Evolutionary conservation across 64 coral and sea anemone genomes (phyloP), one percentile per base, ranked within the genome.

Genomic region (Platygyra sinensis): DNA sequence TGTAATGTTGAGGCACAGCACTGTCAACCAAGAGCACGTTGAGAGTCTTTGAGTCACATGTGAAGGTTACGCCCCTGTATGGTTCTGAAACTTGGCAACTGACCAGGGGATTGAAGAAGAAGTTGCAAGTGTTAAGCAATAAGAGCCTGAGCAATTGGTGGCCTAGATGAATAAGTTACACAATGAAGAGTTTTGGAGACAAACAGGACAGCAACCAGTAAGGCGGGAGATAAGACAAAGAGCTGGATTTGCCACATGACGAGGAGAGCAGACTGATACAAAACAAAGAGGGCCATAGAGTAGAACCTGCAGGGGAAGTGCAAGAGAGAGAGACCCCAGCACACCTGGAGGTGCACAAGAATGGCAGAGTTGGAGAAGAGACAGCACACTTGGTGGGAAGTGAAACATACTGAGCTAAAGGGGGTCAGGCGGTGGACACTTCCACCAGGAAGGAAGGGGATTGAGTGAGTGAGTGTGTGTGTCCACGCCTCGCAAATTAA

Each of bases 151-250:
- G 57, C 6, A 52, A 89, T 60, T 74, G 52, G 57, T 93, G 85
- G 78, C 9, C 52, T 28, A 27, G 79, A 54, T 81, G 30, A 27
- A 60, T 80, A 19, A 31, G 29, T n/a, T n/a, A n/a, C n/a, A n/a
- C 17, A 78, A 87, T 11, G 18, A 93, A n/a, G 84, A 91, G 46
- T 19, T 91, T n/a, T 92, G 90, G 72, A 61, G 76, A 36, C 71
- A 72, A 71, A 16, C 72, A 86, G 77, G 82, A 16, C 60, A 69
- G 54, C 2, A 31, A 78, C 72, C 22, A 15, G 36, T 87, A 63
- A 52, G 11, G 18, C 0, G 30, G n/a, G 54, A 87, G 74, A 87
- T 78, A 76, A 87, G 55, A 76, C 10, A 83, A 87, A 31, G 74
- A 52, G 86, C 57, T 16, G 80, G 80, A 76, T 91, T 29, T 72